phyloP scores from a whole-genome alignment of 2,113 vertebrate genomes.

The Xiphophorus maculatus region DNA sequence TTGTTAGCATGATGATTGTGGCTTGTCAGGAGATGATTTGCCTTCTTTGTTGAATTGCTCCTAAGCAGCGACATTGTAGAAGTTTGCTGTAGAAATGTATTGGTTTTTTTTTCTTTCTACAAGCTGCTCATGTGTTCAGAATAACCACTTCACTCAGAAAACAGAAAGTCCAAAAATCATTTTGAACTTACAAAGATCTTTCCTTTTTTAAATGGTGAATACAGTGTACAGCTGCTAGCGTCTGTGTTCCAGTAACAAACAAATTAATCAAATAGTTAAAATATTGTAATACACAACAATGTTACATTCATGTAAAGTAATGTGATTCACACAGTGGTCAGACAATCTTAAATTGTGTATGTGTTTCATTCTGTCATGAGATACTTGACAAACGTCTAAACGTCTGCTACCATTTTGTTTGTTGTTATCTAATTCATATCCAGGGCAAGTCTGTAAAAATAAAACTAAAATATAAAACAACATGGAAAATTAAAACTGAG shows the following conservation, averaged over 20 bases:
- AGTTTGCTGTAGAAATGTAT: no score
- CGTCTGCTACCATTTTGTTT: slow-evolving; percentile 60
- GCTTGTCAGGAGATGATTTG: neutral
- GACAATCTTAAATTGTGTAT: slow-evolving; percentile 1
- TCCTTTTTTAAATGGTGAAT: neutral
- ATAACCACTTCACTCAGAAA: neutral
- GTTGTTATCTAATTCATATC: slow-evolving; percentile 52
- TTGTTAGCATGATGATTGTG: neutral
- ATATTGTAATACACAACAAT: no score
- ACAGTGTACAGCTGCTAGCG: neutral
- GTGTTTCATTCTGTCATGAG: slow-evolving; percentile 46
- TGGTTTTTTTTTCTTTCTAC: no score
- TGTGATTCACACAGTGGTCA: no score
- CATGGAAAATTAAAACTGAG: slow-evolving; percentile 3
- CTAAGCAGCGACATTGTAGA: neutral
- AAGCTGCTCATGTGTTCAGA: no score
- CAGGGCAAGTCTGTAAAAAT: slow-evolving; percentile 40
- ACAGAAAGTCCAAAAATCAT: neutral
- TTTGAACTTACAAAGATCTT: no score
- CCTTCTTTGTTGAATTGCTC: neutral
- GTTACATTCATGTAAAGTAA: no score
- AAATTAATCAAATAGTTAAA: no score
- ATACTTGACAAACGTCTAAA: slow-evolving; percentile 21
- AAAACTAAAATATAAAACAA: slow-evolving; percentile 49
- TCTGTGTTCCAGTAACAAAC: no score